Conservation (phyloP, 2,113 vertebrate species). For the Lophura nycthemera region DNA sequence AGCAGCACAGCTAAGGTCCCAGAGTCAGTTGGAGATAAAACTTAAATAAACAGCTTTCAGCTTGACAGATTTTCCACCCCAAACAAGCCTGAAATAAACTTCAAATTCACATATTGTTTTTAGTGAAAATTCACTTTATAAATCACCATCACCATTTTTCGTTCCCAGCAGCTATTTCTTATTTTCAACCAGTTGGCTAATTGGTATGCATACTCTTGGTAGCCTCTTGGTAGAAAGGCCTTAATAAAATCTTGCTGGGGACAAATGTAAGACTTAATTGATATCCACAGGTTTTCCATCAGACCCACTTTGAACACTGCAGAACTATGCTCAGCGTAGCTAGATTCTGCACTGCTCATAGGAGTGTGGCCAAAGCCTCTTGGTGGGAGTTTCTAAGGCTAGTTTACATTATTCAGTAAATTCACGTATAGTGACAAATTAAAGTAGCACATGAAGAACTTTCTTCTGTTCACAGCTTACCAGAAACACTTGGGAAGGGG, state of each 20-base stretch:
- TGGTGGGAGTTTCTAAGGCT: not conserved
- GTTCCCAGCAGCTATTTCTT: not conserved
- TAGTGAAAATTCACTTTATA: conserved; percentile 30
- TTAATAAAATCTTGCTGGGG: not conserved
- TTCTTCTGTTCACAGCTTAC: not conserved
- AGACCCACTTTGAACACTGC: not conserved
- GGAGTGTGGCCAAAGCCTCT: not conserved
- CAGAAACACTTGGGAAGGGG: not conserved
- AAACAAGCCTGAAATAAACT: conserved; percentile 28
- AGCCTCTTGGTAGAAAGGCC: not conserved
- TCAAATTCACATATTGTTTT: not conserved
- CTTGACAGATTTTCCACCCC: conserved; percentile 27
- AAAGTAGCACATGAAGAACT: not conserved
- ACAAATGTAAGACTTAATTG: not conserved
- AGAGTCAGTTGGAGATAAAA: conserved; percentile 56
- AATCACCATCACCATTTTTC: not conserved
- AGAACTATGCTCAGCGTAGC: not conserved
- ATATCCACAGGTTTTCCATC: not conserved
- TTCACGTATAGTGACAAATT: not conserved
- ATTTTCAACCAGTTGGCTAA: conserved; percentile 20
- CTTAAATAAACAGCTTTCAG: conserved; percentile 51
- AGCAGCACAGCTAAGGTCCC: conserved; percentile 18
- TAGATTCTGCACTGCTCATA: not conserved
- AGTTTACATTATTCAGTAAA: not conserved
- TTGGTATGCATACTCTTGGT: not conserved